Conservation (phyloP, 2,888 invertebrate genomes). For the Dryocosmus kuriphilus region DNA sequence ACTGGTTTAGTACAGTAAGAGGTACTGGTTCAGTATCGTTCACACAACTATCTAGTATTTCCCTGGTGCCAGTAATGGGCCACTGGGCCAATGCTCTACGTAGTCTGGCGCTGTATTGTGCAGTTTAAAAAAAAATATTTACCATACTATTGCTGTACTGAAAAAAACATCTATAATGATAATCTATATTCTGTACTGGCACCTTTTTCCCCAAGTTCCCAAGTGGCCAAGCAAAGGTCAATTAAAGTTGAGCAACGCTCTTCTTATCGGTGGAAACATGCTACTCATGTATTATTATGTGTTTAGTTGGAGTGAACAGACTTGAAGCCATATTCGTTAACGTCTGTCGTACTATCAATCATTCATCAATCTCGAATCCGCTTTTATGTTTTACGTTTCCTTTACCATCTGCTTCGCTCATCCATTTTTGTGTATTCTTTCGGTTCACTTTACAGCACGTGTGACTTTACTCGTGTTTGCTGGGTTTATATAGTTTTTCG, state of each 20-base stretch:
- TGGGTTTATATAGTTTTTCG: background rate
- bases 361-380: background rate
- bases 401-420: background rate
- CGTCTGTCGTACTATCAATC: background rate
- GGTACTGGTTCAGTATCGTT: too few relatives aligned
- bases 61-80: too few relatives aligned
- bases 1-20: too few relatives aligned
- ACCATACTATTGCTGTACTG: too few relatives aligned
- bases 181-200: too few relatives aligned
- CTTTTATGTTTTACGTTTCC: background rate
- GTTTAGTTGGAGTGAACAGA: constrained; percentile 42
- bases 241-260: constrained; percentile 68
- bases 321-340: background rate
- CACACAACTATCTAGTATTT: too few relatives aligned
- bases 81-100: too few relatives aligned
- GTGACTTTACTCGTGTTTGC: background rate
- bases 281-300: constrained; percentile 52
- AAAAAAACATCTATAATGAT: too few relatives aligned
- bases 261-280: constrained; percentile 69
- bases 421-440: background rate
- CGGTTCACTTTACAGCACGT: constrained; percentile 13
- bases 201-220: constrained; percentile 56
- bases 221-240: constrained; percentile 70
- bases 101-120: too few relatives aligned
- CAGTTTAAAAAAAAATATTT: too few relatives aligned